Evolutionary conservation across 1,140 invertebrate species (phyloP), one percentile per base, ranked within the genome.

Genomic region (Micrasema longulum): DNA sequence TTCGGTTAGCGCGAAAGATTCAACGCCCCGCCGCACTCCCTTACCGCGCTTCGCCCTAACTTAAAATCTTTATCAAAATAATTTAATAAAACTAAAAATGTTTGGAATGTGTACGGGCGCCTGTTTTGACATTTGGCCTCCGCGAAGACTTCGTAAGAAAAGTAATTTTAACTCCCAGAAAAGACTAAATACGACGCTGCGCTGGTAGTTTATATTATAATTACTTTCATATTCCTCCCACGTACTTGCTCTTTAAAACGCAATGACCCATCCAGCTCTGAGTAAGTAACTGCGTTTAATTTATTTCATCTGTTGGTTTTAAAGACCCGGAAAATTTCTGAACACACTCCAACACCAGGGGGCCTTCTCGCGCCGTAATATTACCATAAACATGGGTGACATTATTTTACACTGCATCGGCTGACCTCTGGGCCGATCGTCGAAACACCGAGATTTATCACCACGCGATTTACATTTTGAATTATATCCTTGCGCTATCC

Each of bases 321-420:
- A 23, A 52, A 22, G 53, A 5, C 35, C 14, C 14, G 23, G 43
- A 63, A 47, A 43, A 45, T 63, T 23, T 22, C 60, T 20, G 23
- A 26, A 31, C 20, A 26, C 70, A n/a, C 36, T 20, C 7, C 18
- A 26, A 31, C 72, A 12, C 11, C 67, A 22, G 60, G 72, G 69
- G 62, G 67, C 60, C 43, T 26, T 35, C 48, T 22, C 38, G 64
- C 60, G 62, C 65, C 16, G 68, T 36, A 12, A 67, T 71, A 74
- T 74, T 74, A 68, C 67, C 69, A 74, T 74, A 74, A 71, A 74
- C 73, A 74, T 23, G 73, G 73, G 73, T 74, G 73, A 74, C 73
- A 71, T 74, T 74, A 68, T 74, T 74, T 71, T 71, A 64, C 65
- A 41, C 38, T 43, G 65, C 45, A 41, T 53, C 18, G 35, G 50